Conservation (phyloP, 2,797 vertebrate genomes). For the Syngnathus rostellatus region DNA sequence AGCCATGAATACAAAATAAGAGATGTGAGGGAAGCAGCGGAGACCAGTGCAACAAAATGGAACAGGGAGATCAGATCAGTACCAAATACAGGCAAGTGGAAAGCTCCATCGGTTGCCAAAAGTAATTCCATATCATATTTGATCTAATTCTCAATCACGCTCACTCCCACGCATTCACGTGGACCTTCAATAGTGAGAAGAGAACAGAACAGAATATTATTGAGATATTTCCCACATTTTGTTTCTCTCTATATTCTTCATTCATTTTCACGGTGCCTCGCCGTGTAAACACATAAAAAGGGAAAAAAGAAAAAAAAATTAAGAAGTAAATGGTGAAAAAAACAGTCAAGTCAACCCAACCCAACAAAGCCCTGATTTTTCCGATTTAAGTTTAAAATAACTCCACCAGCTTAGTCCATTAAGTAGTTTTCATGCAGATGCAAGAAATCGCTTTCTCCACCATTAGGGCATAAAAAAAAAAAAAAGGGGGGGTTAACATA, state of each 20-base stretch:
- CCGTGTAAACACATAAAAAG: conserved; percentile 18
- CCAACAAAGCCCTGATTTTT: conserved; percentile 41
- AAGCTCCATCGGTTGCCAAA: conserved; percentile 45
- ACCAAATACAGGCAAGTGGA: conserved; percentile 61
- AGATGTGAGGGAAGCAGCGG: conserved; percentile 32
- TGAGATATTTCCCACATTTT: conserved; percentile 55
- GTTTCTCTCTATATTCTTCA: conserved; percentile 72
- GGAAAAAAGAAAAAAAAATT: conserved; percentile 24
- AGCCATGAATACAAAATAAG: conserved; percentile 34
- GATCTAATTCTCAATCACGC: conserved; percentile 55
- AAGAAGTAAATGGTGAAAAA: conserved; percentile 58
- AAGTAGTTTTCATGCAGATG: conserved; percentile 22
- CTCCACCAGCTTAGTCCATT: conserved; percentile 18
- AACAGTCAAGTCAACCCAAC: conserved; percentile 41
- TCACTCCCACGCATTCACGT: conserved; percentile 51
- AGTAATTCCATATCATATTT: conserved; percentile 67
- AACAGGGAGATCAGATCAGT: conserved; percentile 55
- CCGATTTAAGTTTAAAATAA: conserved; percentile 24
- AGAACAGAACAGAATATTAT: conserved; percentile 60
- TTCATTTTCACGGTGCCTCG: conserved; percentile 54
- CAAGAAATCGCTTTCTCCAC: conserved; percentile 22
- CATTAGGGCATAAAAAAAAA: conserved; percentile 11
- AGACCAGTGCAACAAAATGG: conserved; percentile 48
- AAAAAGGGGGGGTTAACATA: conserved; percentile 3
- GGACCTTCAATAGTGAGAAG: conserved; percentile 57